Conservation (phyloP, 1,140 invertebrate genomes). For the Lineus longissimus region DNA sequence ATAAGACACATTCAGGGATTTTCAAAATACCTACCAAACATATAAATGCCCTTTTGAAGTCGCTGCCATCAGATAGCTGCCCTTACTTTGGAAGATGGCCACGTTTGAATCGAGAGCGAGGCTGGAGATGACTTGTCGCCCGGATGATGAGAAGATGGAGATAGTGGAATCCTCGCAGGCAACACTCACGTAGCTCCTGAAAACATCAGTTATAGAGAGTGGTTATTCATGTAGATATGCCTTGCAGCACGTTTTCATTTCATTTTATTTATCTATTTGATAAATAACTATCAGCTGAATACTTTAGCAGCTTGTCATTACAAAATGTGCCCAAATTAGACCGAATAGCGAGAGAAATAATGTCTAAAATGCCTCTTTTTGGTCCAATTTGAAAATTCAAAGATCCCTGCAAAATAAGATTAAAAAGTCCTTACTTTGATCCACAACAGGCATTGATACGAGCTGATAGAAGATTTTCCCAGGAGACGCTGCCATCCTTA, state of each 20-base stretch:
- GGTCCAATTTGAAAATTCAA: too few relatives aligned
- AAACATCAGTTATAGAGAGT: too few relatives aligned
- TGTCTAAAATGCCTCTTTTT: too few relatives aligned
- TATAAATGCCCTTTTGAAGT: constrained; percentile 46
- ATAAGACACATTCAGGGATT: too few relatives aligned
- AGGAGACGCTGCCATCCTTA: constrained; percentile 25
- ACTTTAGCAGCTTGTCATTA: too few relatives aligned
- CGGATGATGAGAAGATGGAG: constrained; percentile 61
- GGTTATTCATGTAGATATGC: too few relatives aligned
- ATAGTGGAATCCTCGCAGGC: constrained; percentile 66
- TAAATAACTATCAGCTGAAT: too few relatives aligned
- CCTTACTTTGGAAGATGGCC: constrained; percentile 35
- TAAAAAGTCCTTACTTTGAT: constrained; percentile 33
- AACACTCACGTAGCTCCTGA: constrained; percentile 58
- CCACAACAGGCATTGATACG: constrained; percentile 33
- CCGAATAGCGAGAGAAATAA: too few relatives aligned
- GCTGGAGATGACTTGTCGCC: constrained; percentile 61
- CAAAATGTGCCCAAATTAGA: too few relatives aligned
- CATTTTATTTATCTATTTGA: too few relatives aligned
- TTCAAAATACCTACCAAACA: constrained; percentile 41
- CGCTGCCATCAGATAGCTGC: constrained; percentile 47
- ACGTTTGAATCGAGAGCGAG: constrained; percentile 61
- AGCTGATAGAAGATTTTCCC: constrained; percentile 44
- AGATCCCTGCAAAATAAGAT: too few relatives aligned
- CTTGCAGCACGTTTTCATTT: too few relatives aligned